Base-by-base conservation (phyloP, 2,797 vertebrate genomes). In the Nyctibius grandis region DNA sequence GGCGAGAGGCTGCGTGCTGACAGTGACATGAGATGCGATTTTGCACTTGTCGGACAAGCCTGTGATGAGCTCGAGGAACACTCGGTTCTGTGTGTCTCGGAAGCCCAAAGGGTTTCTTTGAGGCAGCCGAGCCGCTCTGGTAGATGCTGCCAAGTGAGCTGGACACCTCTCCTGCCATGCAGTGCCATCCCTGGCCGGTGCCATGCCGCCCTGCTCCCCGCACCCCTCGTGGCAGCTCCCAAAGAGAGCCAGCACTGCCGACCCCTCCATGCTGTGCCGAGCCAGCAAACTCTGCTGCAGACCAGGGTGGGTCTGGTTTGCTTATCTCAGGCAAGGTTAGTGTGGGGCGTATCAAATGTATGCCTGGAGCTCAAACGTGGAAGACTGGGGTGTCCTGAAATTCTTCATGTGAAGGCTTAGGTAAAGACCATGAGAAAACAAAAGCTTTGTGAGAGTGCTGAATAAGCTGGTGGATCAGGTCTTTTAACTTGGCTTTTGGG, bases 141-240 rank as follows among this genome's bases (percentile, higher is more conserved):
- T 38, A 29, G 44, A 20, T 2, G 5, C 86, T 64, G 54, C 60
- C 74, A 13, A 34, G 33, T 11, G 53, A 63, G 44, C 9, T 40
- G 85, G 44, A 18, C 25, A 33, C 12, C 21, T 9, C 56, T 48
- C 42, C 19, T 2, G 4, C 56, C 47, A 11, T 3, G 28, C 73
- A 0, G 45, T 77, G 48, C 74, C 15, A 4, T 47, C 45, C 54
- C 6, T 1, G 0, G 50, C 17, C 15, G 3, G 36, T 0, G 0
- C n/a, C 0, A 0, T 42, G n/a, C 23, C 2, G 4, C 26, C 50
- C 22, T 4, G 19, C 33, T 56, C 22, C 57, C 9, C 1, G 28
- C 12, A 10, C 28, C 48, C 31, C 69, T 61, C 4, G 3, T 25
- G 44, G n/a, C 34, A n/a, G 54, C 31, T 36, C 36, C 31, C 5